A percentile compares a stretch with the other conserved stretches of the same genome.
Conservation (phyloP, 2,797 vertebrate species). For the Danio choprae region DNA sequence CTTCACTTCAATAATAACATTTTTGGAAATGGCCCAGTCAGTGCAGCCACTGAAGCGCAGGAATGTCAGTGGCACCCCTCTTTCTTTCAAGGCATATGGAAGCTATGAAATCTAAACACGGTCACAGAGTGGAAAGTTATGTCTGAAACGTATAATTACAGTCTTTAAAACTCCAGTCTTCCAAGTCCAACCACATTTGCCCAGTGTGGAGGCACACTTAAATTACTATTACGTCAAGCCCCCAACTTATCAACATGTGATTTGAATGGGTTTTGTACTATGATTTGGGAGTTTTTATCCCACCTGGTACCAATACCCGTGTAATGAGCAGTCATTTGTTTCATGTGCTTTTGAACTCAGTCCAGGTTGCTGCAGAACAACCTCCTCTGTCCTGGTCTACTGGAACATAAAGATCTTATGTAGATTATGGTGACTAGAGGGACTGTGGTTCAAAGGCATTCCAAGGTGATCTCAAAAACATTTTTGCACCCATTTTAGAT, state of each 20-base stretch:
- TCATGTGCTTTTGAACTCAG: slow-evolving; percentile 63
- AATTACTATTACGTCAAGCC: background rate
- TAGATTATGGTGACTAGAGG: slow-evolving; percentile 3
- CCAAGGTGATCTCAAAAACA: background rate
- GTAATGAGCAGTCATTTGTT: slow-evolving; percentile 54
- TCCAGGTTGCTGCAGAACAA: slow-evolving; percentile 36
- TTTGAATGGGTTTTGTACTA: background rate
- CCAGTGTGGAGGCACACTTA: background rate
- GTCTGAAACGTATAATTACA: slow-evolving; percentile 41
- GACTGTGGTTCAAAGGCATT: slow-evolving; percentile 45
- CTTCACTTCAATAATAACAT: slow-evolving; percentile 61
- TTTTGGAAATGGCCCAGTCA: slow-evolving; percentile 25
- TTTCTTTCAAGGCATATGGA: slow-evolving; percentile 34
- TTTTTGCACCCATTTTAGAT: slow-evolving; percentile 1
- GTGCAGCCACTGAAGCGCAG: slow-evolving; percentile 48
- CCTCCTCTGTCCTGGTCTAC: slow-evolving; percentile 42
- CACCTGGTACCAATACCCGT: slow-evolving; percentile 61
- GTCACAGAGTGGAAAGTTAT: slow-evolving; percentile 29
- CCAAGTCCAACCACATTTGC: slow-evolving; percentile 7
- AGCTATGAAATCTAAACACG: slow-evolving; percentile 35
- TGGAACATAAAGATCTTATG: slow-evolving; percentile 22
- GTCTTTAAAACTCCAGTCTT: slow-evolving; percentile 10
- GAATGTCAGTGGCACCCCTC: slow-evolving; percentile 52
- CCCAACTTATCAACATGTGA: background rate
- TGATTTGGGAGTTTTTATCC: slow-evolving; percentile 11